Evolutionary conservation across 2,113 vertebrate species (phyloP).

Genomic region (Pseudois nayaur): DNA sequence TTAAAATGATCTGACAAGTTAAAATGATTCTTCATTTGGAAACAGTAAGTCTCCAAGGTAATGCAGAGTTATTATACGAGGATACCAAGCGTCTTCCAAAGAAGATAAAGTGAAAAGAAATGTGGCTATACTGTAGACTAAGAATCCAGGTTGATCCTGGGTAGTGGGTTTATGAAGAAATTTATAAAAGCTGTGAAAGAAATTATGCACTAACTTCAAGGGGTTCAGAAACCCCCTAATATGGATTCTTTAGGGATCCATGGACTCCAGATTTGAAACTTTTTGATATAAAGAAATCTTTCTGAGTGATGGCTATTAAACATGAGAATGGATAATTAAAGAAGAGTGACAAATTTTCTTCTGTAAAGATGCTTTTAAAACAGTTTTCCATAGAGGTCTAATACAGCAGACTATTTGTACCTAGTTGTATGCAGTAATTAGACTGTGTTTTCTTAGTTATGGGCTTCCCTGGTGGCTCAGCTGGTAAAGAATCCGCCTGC

Average conservation of each 20-base stretch:
- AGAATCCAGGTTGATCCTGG: neutral
- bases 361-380: neutral
- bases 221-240: neutral
- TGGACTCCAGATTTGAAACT: neutral
- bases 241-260: neutral
- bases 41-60: neutral
- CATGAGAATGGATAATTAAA: neutral
- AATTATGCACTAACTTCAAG: neutral
- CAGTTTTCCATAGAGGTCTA: neutral
- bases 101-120: neutral
- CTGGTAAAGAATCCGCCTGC: neutral
- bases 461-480: neutral
- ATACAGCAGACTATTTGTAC: neutral
- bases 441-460: neutral
- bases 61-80: neutral
- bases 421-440: neutral
- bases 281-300: neutral
- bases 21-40: neutral
- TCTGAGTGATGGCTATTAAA: neutral
- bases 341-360: neutral
- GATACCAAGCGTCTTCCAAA: neutral
- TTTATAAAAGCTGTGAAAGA: constrained; percentile 3
- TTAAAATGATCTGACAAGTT: neutral
- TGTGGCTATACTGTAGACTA: neutral
- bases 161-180: neutral